Evolutionary conservation across 2,888 invertebrate species (phyloP).

Genomic region (Parascotia fuliginaria): DNA sequence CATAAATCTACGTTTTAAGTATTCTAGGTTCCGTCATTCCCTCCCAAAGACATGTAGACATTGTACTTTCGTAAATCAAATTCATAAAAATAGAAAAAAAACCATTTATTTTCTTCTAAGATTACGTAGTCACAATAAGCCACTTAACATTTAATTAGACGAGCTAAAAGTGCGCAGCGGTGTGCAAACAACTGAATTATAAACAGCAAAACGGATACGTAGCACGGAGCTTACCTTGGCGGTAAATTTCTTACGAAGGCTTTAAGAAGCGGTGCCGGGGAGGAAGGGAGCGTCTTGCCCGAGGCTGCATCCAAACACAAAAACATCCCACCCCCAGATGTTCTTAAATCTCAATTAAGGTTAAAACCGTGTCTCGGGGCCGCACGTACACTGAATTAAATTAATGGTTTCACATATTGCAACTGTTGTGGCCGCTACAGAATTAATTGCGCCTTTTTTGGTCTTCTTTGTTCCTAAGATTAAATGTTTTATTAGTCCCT

Average conservation of each 20-base stretch:
- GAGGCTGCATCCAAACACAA: conserved; percentile 61
- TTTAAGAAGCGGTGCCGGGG: conserved; percentile 34
- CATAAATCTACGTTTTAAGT: too few species aligned
- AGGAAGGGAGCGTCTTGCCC: conserved; percentile 47
- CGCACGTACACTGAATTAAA: conserved; percentile 83
- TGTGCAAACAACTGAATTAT: conserved; percentile 48
- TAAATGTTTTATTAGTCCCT: conserved; percentile 81
- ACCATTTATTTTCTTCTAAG: conserved; percentile 14
- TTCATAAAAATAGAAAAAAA: conserved; percentile 1
- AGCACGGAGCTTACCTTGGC: conserved; percentile 22
- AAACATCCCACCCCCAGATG: conserved; percentile 68
- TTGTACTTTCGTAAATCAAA: neutral
- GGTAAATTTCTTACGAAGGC: conserved; percentile 39
- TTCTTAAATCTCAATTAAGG: conserved; percentile 86
- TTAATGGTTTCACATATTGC: conserved; percentile 85
- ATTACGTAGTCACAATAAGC: conserved; percentile 41
- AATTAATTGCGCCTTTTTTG: conserved; percentile 81
- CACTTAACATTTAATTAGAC: conserved; percentile 49
- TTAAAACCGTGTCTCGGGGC: conserved; percentile 81
- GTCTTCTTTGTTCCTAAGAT: conserved; percentile 62
- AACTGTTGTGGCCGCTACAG: conserved; percentile 62
- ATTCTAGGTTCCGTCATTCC: too few species aligned
- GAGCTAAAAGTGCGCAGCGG: conserved; percentile 42
- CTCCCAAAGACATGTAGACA: too few species aligned
- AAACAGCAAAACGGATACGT: conserved; percentile 38